Base-by-base conservation (phyloP, 2,888 invertebrate genomes). In the Synanthedon andrenaeformis region DNA sequence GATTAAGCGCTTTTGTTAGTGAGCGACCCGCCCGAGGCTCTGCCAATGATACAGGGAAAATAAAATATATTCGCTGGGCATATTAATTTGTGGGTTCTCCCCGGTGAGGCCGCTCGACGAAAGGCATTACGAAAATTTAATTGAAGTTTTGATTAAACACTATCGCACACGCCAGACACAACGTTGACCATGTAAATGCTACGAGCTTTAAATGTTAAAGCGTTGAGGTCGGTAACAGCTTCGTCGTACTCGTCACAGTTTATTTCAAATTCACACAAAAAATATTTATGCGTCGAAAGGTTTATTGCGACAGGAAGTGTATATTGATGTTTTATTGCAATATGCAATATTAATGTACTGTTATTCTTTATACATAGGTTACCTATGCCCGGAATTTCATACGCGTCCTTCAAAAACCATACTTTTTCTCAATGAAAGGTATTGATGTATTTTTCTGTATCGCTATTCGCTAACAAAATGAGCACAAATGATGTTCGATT, bases 121-220 rank as follows among this genome's bases (percentile, higher is more conserved):
- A 79, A 79, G 77, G 80, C 78, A 78, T 80, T 78, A 80, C 76
- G 76, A 69, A 78, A 80, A 81, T 82, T 82, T 83, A 83, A 83
- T 83, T 83, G 81, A 82, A 81, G 76, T 81, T 82, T 82, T 79
- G 80, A 84, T 82, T 78, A 82, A 79, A 72, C 72, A 79, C 77
- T 79, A 78, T 79, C 75, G 70, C 70, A 74, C 63, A 68, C 70
- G 70, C 66, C 74, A 74, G 71, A 57, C 65, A 66, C 63, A 58
- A 62, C 59, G 61, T 60, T 62, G 62, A 63, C 41, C 17, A 66
- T 54, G 55, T 56, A 51, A 63, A 49, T 45, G 35, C 35, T 51
- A 10, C n/a, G 12, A 35, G 17, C 5, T 50, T 50, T 23, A 50
- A 50, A 28, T 50, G 17, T 50, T n/a, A 51, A 23, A 45, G 35